Percentiles rank a stretch among this genome's conserved stretches.
These are phyloP conservation scores for Myiotriccus ornatus DNA, from an alignment of 2,797 vertebrate genomes.

Conservation along the genomic window DNA sequence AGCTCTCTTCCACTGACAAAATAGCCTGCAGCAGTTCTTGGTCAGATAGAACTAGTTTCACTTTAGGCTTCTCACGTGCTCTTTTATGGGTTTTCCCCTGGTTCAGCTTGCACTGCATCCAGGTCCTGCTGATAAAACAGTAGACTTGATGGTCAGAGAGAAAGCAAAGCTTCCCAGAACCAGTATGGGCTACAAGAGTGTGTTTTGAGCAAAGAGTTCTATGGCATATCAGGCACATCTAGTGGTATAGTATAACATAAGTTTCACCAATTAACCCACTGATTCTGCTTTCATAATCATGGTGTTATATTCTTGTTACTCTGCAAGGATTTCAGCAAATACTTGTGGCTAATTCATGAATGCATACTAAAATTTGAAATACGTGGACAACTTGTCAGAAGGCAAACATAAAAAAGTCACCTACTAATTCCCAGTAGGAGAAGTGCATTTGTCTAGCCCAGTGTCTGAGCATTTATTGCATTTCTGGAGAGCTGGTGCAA, in stretches of 20 bases:
- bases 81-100: background rate
- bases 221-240: background rate
- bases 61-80: background rate
- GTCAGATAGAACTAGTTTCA: constrained; percentile 43
- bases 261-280: background rate
- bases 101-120: background rate
- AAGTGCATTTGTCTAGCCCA: background rate
- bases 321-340: background rate
- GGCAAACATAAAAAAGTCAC: background rate
- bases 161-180: background rate
- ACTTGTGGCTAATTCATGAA: background rate
- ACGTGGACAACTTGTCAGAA: background rate
- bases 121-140: background rate
- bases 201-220: background rate
- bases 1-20: constrained; percentile 36
- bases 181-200: accelerated
- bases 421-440: background rate
- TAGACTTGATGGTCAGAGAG: background rate
- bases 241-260: background rate
- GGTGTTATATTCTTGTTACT: background rate
- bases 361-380: background rate
- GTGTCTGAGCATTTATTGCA: background rate
- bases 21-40: constrained; percentile 37
- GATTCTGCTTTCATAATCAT: background rate
- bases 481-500: background rate